Conservation (phyloP, 2,113 vertebrate genomes). For the Verasper variegatus region DNA sequence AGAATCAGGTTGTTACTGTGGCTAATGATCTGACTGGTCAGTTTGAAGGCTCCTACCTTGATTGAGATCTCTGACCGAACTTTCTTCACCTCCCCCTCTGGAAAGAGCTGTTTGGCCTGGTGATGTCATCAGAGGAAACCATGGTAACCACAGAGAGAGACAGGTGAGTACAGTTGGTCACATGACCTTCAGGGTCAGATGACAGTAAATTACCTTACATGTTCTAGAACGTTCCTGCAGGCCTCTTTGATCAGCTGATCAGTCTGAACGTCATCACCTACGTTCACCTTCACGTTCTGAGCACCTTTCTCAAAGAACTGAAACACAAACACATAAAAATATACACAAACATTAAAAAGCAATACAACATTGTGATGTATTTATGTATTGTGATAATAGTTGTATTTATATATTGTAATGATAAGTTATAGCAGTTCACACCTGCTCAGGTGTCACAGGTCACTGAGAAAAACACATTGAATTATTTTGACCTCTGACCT, state of each 20-base stretch:
- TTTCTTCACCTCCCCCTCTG: constrained; percentile 86
- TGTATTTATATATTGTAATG: too few species aligned
- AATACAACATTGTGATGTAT: not conserved
- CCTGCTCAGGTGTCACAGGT: too few species aligned
- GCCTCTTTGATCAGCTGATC: constrained; percentile 93
- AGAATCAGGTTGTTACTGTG: not conserved
- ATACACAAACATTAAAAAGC: not conserved
- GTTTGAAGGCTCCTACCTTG: constrained; percentile 83
- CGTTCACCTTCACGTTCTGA: constrained; percentile 91
- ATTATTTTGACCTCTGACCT: constrained; percentile 79
- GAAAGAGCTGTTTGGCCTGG: constrained; percentile 94
- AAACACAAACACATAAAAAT: not conserved
- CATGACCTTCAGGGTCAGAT: not conserved
- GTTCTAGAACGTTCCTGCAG: constrained; percentile 92
- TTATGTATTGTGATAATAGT: not conserved
- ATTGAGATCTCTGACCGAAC: constrained; percentile 79
- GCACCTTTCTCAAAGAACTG: constrained; percentile 97
- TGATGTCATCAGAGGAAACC: constrained; percentile 28
- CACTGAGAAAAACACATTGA: too few species aligned
- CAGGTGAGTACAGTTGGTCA: not conserved
- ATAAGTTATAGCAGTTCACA: too few species aligned
- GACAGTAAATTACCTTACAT: constrained; percentile 79
- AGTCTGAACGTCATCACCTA: constrained; percentile 90
- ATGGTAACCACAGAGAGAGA: not conserved
- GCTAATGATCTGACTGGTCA: not conserved